These are phyloP conservation scores for Anisognathus igniventris DNA, from an alignment of 2,797 vertebrate species.

Conservation along the genomic window DNA sequence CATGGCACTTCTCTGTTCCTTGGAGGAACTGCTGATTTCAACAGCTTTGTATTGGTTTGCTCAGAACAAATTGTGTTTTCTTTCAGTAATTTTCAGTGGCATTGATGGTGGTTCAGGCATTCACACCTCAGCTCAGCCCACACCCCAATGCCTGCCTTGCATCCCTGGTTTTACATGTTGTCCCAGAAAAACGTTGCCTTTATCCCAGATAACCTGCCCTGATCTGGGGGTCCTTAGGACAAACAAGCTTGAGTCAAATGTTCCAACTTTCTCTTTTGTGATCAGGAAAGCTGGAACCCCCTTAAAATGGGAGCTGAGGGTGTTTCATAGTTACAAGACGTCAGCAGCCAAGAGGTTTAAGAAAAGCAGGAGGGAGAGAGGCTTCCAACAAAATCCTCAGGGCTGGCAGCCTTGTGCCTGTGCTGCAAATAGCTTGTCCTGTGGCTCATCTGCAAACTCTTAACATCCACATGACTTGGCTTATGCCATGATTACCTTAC, in stretches of 20 bases:
- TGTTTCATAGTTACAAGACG: not conserved
- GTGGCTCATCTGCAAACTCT: constrained; percentile 30
- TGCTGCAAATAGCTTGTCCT: not conserved
- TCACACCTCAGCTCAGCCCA: not conserved
- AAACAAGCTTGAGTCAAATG: rapidly evolving
- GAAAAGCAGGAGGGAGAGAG: not conserved
- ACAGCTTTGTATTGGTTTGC: not conserved
- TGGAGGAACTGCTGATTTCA: not conserved
- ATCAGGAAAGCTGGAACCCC: not conserved
- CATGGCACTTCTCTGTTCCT: rapidly evolving
- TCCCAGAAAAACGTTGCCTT: not conserved
- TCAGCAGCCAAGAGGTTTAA: not conserved
- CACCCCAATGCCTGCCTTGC: not conserved
- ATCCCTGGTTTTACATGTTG: not conserved
- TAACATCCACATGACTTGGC: constrained; percentile 18
- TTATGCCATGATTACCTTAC: not conserved
- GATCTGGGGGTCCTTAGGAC: not conserved
- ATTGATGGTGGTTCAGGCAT: not conserved
- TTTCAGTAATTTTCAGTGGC: not conserved
- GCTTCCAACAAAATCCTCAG: not conserved
- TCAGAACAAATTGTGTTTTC: not conserved
- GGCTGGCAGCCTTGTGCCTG: not conserved
- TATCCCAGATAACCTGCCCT: not conserved
- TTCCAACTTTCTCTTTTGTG: not conserved
- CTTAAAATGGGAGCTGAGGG: not conserved